Conservation (phyloP, 2,888 invertebrate genomes). For the Leptopilina myrica region DNA sequence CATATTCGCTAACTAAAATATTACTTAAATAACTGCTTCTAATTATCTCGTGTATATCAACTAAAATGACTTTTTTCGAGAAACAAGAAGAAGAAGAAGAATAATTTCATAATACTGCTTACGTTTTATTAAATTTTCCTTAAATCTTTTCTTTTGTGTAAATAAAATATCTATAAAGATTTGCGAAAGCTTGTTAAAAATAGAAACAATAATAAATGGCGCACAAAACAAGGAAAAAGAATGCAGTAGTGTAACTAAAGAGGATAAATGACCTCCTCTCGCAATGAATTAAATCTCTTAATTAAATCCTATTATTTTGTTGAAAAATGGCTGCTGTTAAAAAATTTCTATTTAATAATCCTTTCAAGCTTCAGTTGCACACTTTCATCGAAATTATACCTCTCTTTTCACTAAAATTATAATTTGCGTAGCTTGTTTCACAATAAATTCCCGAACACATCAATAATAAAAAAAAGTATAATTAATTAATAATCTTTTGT, state of each 20-base stretch:
- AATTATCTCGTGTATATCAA: background rate
- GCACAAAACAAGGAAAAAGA: slow-evolving; percentile 5
- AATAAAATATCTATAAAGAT: background rate
- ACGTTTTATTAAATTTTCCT: background rate
- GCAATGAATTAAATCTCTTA: slow-evolving; percentile 15
- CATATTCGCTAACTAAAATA: slow-evolving; percentile 4
- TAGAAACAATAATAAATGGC: slow-evolving; percentile 3
- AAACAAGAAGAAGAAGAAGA: no score
- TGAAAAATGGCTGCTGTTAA: slow-evolving; percentile 14
- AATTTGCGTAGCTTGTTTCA: background rate
- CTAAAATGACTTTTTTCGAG: no score
- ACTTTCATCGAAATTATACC: background rate
- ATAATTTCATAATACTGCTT: background rate
- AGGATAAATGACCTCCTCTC: slow-evolving; percentile 28
- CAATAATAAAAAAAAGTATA: background rate
- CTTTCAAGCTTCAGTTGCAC: slow-evolving; percentile 1
- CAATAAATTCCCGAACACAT: background rate
- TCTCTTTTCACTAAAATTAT: background rate
- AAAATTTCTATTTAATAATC: slow-evolving; percentile 13
- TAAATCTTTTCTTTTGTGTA: background rate
- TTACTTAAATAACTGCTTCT: slow-evolving; percentile 2
- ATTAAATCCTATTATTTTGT: slow-evolving; percentile 19
- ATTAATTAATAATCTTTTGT: background rate
- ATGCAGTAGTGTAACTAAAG: background rate
- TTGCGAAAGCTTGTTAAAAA: slow-evolving; percentile 10